Base-by-base conservation (phyloP, 2,113 vertebrate species). In the Heterocephalus glaber region DNA sequence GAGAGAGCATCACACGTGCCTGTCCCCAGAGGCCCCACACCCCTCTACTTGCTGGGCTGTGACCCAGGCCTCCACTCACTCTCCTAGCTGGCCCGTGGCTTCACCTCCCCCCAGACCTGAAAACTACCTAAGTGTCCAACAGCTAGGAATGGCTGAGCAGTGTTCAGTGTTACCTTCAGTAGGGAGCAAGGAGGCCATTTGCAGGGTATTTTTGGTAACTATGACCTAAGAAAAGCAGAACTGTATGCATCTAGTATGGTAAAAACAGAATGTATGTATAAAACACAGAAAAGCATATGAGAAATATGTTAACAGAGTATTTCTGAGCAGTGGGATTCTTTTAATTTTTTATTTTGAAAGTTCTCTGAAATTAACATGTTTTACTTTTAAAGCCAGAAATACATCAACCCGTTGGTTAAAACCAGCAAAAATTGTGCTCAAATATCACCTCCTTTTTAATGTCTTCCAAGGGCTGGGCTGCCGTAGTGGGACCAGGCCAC, bases 101-200 rank as follows among this genome's bases (percentile, higher is more conserved):
- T 86, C 90, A 3, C 58, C 44, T 70, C 41, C 58, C 68, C 19
- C 16, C 12, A 24, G 12, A 28, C 33, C 81, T 96, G 95, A 87
- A 94, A 95, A 95, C 54, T 79, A 82, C 94, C 89, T 86, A 92
- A 92, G 35, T 88, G 70, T 61, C 77, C 93, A 33, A 30, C 5
- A 56, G 70, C 79, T 82, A 52, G 0, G 70, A 20, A 65, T 5
- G 2, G 47, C 49, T 84, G 92, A 95, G 20, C 65, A 4, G 17
- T 12, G 0, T 28, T 1, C 7, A 3, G 12, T 33, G 38, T 28
- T 14, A 9, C 60, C 52, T 65, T 94, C 54, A 11, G 7, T 5
- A 58, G 81, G 82, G 24, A 19, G 17, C 16, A 3, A 77, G 84
- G 52, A 81, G 63, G 56, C 30, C 60, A n/a, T 38, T 63, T 54